These are phyloP conservation scores for Coregonus ussuriensis DNA, from an alignment of 2,797 vertebrate species.

Conservation along the genomic window DNA sequence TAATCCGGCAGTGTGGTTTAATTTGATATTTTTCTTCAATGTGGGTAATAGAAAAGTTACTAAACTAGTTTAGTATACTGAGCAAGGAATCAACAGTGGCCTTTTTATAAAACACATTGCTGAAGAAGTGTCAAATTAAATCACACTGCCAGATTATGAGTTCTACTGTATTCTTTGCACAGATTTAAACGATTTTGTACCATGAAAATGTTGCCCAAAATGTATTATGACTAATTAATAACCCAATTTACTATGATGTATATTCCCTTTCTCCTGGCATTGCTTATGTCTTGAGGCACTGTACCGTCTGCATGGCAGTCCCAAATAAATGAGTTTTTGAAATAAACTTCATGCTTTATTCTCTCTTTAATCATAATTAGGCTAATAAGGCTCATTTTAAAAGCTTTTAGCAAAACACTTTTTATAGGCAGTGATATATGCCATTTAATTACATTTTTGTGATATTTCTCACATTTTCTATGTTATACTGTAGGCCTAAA, in stretches of 20 bases:
- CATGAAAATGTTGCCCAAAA: conserved; percentile 25
- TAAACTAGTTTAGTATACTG: neutral
- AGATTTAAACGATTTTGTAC: neutral
- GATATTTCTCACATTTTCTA: too few species aligned
- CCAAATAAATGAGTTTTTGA: conserved; percentile 67
- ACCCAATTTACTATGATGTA: conserved; percentile 38
- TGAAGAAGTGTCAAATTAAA: neutral
- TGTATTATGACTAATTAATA: conserved; percentile 54
- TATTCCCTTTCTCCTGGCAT: conserved; percentile 41
- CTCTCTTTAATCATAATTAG: neutral
- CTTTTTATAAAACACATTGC: neutral
- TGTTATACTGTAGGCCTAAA: too few species aligned
- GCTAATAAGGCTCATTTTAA: neutral
- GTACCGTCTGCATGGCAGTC: conserved; percentile 63
- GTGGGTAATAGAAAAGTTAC: neutral
- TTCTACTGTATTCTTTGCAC: too few species aligned
- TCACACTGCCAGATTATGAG: neutral
- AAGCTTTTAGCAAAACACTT: too few species aligned
- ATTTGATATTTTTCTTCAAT: neutral
- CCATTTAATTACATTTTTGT: too few species aligned
- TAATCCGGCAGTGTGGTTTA: neutral
- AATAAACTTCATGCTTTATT: conserved; percentile 32
- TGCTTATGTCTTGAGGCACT: conserved; percentile 56
- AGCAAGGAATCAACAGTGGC: neutral
- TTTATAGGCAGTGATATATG: too few species aligned